Conservation (phyloP, 1,140 invertebrate genomes). For the Bradysia coprophila region DNA sequence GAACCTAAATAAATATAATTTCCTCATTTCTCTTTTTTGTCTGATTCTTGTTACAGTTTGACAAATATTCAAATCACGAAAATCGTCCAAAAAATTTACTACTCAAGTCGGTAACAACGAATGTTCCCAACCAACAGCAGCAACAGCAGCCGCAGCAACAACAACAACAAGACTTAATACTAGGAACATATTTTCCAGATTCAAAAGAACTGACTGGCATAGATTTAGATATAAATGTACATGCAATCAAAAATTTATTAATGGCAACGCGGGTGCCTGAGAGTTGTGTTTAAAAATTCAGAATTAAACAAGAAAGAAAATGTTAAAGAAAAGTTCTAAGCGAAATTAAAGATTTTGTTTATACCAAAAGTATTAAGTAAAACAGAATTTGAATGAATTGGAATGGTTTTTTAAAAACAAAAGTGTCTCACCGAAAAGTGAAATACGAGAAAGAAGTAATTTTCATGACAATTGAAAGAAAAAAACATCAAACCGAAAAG, state of each 20-base stretch:
- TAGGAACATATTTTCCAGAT: background rate
- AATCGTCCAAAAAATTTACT: slow-evolving; percentile 2
- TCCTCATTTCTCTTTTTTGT: too few species aligned
- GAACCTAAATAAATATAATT: too few species aligned
- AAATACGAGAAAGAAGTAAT: too few species aligned
- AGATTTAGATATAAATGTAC: slow-evolving; percentile 24
- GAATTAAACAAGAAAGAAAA: background rate
- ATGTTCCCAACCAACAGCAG: slow-evolving; percentile 2
- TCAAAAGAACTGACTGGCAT: background rate
- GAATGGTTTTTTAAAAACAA: too few species aligned
- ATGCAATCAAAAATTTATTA: slow-evolving; percentile 39
- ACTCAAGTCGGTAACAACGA: slow-evolving; percentile 1
- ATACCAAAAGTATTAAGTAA: too few species aligned
- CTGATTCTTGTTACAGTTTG: background rate
- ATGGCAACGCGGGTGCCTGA: slow-evolving; percentile 43
- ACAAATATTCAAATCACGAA: slow-evolving; percentile 1
- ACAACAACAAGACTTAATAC: slow-evolving; percentile 1
- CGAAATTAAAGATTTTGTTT: too few species aligned
- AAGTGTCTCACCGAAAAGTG: too few species aligned
- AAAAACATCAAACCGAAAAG: too few species aligned
- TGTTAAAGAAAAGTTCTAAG: too few species aligned
- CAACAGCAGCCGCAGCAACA: too few species aligned
- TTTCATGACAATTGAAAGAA: too few species aligned
- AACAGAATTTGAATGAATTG: too few species aligned
- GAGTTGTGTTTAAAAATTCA: slow-evolving; percentile 34